Conservation (phyloP, 2,888 invertebrate species). For the Sthenelais limicola region DNA sequence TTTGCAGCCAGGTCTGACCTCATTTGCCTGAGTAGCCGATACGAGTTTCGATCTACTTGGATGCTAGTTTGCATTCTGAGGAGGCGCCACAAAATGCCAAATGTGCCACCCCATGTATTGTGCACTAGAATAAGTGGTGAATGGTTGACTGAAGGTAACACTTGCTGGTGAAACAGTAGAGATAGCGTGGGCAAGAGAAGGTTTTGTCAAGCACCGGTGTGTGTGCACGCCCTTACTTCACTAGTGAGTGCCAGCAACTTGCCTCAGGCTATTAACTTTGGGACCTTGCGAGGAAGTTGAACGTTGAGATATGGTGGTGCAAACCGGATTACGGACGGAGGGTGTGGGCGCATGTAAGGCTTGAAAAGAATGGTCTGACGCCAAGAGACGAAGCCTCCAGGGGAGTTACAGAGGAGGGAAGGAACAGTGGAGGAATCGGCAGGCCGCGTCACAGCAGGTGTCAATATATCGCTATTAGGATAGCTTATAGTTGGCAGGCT, state of each 20-base stretch:
- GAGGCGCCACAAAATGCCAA: not conserved
- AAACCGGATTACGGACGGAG: slow-evolving; percentile 25
- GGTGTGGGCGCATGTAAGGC: not conserved
- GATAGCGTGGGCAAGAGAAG: too few species aligned
- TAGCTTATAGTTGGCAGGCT: slow-evolving; percentile 1
- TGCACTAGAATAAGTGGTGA: slow-evolving; percentile 2
- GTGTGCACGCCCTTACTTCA: too few species aligned
- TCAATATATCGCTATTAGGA: slow-evolving; percentile 36
- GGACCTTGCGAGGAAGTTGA: slow-evolving; percentile 21
- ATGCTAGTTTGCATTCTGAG: slow-evolving; percentile 13
- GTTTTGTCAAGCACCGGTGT: too few species aligned
- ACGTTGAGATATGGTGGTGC: slow-evolving; percentile 10
- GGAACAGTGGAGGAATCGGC: not conserved
- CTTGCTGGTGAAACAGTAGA: too few species aligned
- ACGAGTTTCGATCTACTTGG: slow-evolving; percentile 21
- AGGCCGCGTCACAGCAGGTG: slow-evolving; percentile 26
- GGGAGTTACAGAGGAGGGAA: not conserved
- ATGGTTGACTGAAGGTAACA: too few species aligned
- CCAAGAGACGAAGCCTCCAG: not conserved
- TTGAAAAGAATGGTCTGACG: not conserved
- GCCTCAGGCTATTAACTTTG: slow-evolving; percentile 30
- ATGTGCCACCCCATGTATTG: not conserved
- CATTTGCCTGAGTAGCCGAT: slow-evolving; percentile 37
- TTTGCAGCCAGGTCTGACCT: slow-evolving; percentile 33
- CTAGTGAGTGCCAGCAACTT: not conserved